Evolutionary conservation across 2,888 invertebrate genomes (phyloP).

Genomic region (Capitulum mitella): DNA sequence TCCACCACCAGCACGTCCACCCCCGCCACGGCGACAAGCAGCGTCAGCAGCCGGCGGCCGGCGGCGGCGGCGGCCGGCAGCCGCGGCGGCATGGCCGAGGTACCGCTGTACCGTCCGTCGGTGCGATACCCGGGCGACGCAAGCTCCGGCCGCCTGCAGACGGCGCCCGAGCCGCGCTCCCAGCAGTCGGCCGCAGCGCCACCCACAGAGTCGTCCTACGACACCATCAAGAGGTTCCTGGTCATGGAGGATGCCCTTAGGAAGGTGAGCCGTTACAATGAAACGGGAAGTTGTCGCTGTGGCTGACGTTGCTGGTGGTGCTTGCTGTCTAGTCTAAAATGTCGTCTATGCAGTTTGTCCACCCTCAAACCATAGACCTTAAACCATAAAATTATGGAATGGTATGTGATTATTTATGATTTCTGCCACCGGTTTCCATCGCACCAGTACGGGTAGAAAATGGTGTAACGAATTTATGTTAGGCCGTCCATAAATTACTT

Average conservation of each 20-base stretch:
- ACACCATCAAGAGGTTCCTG: slow-evolving; percentile 52
- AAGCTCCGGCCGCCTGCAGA: slow-evolving; percentile 41
- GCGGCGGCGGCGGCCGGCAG: slow-evolving; percentile 37
- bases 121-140: slow-evolving; percentile 51
- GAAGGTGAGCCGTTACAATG: slow-evolving; percentile 59
- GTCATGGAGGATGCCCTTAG: slow-evolving; percentile 51
- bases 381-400: too few species aligned
- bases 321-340: too few species aligned
- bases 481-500: too few species aligned
- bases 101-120: slow-evolving; percentile 55
- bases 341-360: too few species aligned
- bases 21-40: neutral
- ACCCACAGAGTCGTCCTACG: slow-evolving; percentile 49
- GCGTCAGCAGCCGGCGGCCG: neutral
- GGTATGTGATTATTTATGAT: too few species aligned
- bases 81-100: slow-evolving; percentile 56
- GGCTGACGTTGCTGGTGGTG: too few species aligned
- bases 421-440: too few species aligned
- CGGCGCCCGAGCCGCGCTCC: neutral
- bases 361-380: too few species aligned
- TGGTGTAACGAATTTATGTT: too few species aligned
- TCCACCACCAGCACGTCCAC: neutral
- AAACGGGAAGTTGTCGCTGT: too few species aligned
- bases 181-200: slow-evolving; percentile 50
- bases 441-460: too few species aligned